Evolutionary conservation across 2,888 invertebrate genomes (phyloP).

Genomic region (Athrips mouffetella): DNA sequence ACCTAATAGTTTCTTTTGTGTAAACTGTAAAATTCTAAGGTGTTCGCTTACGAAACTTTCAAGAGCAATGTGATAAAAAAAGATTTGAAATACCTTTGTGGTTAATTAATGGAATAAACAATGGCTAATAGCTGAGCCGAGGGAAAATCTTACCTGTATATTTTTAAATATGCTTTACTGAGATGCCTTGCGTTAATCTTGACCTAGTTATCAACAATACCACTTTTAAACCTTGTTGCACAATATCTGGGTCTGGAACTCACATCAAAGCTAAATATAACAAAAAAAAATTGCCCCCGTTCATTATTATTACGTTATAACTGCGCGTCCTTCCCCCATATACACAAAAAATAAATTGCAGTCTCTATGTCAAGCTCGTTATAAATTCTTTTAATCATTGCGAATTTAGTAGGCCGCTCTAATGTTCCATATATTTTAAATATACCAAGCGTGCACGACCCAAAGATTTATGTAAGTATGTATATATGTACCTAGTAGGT

Average conservation of each 20-base stretch:
- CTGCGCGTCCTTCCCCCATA: constrained; percentile 32
- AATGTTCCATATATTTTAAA: background rate
- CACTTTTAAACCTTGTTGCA: constrained; percentile 54
- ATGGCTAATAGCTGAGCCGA: background rate
- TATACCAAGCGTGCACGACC: background rate
- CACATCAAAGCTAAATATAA: constrained; percentile 33
- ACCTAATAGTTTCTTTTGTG: constrained; percentile 28
- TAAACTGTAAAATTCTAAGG: constrained; percentile 16
- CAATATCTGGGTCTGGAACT: constrained; percentile 46
- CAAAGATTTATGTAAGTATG: too few relatives aligned
- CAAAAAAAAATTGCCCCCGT: too few relatives aligned
- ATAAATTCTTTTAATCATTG: background rate
- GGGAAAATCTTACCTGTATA: constrained; percentile 6
- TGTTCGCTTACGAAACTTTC: constrained; percentile 19
- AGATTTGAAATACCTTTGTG: constrained; percentile 1
- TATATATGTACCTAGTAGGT: background rate
- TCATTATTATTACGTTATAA: constrained; percentile 28
- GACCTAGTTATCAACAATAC: constrained; percentile 61
- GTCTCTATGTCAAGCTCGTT: background rate
- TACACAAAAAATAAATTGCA: constrained; percentile 15
- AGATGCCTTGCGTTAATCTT: constrained; percentile 45
- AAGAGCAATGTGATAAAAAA: background rate
- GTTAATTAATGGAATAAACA: constrained; percentile 10
- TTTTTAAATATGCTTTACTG: constrained; percentile 20
- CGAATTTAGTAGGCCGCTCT: background rate